Conservation (phyloP, 2,888 invertebrate species). For the Morpho achilles region DNA sequence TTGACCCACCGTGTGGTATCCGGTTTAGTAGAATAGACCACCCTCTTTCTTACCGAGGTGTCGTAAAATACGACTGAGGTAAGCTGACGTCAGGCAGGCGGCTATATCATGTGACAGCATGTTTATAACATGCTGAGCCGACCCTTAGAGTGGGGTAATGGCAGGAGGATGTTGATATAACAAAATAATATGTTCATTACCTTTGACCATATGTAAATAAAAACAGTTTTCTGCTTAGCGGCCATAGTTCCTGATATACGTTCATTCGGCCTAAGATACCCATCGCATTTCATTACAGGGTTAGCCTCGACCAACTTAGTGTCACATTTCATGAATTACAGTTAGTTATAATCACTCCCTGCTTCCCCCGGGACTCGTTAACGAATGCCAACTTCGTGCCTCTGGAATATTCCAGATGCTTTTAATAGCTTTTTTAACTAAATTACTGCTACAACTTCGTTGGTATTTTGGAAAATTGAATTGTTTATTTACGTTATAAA, state of each 20-base stretch:
- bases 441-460: conserved; percentile 34
- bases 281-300: conserved; percentile 13
- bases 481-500: conserved; percentile 15
- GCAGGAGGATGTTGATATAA: no score
- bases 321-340: conserved; percentile 22
- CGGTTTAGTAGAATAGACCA: no score
- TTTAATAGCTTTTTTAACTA: conserved; percentile 45
- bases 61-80: no score
- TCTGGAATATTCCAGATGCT: conserved; percentile 39
- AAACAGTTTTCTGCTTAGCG: neutral
- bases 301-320: conserved; percentile 7
- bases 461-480: conserved; percentile 11
- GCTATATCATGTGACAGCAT: no score
- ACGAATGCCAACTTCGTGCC: conserved; percentile 27
- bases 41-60: no score
- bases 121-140: no score
- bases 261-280: conserved; percentile 8
- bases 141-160: no score
- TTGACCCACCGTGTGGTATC: no score
- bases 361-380: conserved; percentile 26
- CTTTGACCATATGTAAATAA: no score
- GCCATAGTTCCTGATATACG: conserved; percentile 6
- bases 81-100: no score
- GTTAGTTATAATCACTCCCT: conserved; percentile 28
- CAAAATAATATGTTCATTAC: no score